Percentiles rank a stretch among this genome's conserved stretches.
phyloP scores from a whole-genome alignment of 2,113 vertebrate genomes.

The Toxostoma redivivum region DNA sequence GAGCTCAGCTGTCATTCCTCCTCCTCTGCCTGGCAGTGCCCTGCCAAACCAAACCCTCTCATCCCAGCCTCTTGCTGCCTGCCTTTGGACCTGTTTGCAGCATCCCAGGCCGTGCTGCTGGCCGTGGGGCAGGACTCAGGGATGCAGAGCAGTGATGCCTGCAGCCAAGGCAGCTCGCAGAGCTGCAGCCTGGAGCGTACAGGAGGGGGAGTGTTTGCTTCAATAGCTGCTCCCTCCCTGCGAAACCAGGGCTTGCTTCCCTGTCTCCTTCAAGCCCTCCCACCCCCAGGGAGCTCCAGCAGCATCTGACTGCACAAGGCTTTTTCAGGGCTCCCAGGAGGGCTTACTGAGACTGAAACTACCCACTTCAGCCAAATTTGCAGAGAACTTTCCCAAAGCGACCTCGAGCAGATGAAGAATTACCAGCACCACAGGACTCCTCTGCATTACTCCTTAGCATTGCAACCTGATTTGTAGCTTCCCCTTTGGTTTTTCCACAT shows the following conservation, averaged over 20 bases:
- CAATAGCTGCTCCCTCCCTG: fast-evolving
- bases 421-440: not conserved
- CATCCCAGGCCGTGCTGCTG: not conserved
- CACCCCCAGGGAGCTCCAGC: not conserved
- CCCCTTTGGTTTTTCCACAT: not conserved
- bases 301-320: not conserved
- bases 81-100: not conserved
- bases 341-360: not conserved
- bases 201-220: not conserved
- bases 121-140: not conserved
- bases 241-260: not conserved
- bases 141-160: not conserved
- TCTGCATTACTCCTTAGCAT: not conserved
- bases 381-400: not conserved
- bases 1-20: not conserved
- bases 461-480: fast-evolving
- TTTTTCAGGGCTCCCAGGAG: not conserved
- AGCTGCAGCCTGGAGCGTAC: not conserved
- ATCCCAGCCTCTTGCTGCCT: not conserved
- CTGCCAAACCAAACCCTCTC: not conserved
- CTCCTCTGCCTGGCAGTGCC: not conserved
- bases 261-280: not conserved
- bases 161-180: not conserved
- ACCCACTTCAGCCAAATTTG: not conserved
- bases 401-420: not conserved